Evolutionary conservation across 2,797 vertebrate genomes (phyloP), one percentile per base, ranked within the genome.

Genomic region (Chromis chromis): DNA sequence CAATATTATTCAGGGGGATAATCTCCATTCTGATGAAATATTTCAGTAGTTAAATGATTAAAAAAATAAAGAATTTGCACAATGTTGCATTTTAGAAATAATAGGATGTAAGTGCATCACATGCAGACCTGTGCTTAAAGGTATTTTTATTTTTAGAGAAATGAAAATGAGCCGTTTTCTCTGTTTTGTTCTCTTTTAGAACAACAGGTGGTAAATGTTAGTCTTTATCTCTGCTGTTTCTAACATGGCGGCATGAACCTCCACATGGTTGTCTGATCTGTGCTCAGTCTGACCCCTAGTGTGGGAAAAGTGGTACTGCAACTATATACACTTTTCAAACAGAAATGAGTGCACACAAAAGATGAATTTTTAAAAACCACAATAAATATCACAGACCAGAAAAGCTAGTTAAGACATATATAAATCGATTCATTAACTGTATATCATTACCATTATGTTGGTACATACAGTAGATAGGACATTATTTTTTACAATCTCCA

Each of bases 251-350:
- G 14, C 24, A 1, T 8, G 3, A 24, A 21, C 1, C 46, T 1
- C 42, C 27, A n/a, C 33, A 2, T 22, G 3, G 16, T 49, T 56
- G 16, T 46, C 16, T 65, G 13, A 44, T 17, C 17, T 16, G 39
- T 7, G 40, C 42, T 70, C n/a, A 28, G 22, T 3, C 57, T 84
- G 84, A 63, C 80, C 56, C 72, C 87, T 88, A 64, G 36, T 86
- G 89, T 52, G 19, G 7, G 1, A 56, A 31, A 0, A 5, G 4
- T 31, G 21, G 4, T 40, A 72, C 73, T 82, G 33, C 82, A 81
- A 0, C 21, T 28, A 4, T 1, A 3, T 10, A 27, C 42, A 65
- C 24, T 1, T 10, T 22, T 1, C 21, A 4, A 9, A 11, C 10
- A 42, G 40, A 46, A 46, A 16, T n/a, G 16, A 17, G 14, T 44